These are phyloP conservation scores for Nomia melanderi DNA, from an alignment of 1,140 invertebrate genomes.

Conservation along the genomic window DNA sequence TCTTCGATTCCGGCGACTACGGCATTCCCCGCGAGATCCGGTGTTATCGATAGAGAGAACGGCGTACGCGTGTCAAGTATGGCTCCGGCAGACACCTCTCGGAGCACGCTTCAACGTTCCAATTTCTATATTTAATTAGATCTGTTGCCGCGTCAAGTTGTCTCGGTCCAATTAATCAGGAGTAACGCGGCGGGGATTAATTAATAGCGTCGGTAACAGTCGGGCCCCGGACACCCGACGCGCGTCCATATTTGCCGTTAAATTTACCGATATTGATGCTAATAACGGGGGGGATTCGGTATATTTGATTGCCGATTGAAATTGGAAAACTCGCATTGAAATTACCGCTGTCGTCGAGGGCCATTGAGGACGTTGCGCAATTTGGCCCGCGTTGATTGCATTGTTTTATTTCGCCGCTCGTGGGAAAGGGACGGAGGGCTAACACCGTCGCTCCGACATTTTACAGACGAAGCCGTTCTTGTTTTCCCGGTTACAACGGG, in stretches of 20 bases:
- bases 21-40: neutral
- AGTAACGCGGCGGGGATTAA: constrained; percentile 17
- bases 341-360: constrained; percentile 19
- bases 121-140: neutral
- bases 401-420: neutral
- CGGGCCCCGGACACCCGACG: neutral
- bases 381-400: neutral
- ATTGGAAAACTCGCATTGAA: constrained; percentile 22
- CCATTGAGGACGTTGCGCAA: constrained; percentile 3
- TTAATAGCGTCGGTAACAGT: constrained; percentile 17
- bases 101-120: neutral
- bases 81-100: neutral
- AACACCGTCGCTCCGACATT: neutral
- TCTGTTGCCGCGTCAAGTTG: neutral
- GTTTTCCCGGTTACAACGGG: too few relatives aligned
- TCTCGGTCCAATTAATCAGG: constrained; percentile 1
- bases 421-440: neutral
- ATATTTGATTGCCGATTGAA: constrained; percentile 26
- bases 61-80: neutral
- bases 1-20: constrained; percentile 4
- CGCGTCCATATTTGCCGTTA: constrained; percentile 4
- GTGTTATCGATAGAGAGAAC: neutral
- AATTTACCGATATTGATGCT: constrained; percentile 31
- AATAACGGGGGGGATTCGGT: constrained; percentile 22
- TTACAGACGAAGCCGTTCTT: too few relatives aligned